These are phyloP conservation scores for Drosophila ohnishii DNA, from an alignment of 1,140 invertebrate genomes.

Conservation along the genomic window DNA sequence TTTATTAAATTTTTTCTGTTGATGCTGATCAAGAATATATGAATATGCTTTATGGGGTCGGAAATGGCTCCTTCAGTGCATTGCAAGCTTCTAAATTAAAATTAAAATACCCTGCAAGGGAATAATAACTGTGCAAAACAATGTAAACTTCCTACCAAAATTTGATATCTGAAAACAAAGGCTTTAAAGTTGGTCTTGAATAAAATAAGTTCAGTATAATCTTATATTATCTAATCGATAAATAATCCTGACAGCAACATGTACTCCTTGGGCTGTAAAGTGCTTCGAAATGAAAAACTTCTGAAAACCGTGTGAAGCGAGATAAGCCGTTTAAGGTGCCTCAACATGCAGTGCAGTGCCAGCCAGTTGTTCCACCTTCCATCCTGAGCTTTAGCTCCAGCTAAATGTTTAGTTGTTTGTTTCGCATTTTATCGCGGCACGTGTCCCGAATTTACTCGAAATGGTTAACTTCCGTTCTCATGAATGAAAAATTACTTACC, in stretches of 20 bases:
- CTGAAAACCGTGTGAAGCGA: slow-evolving; percentile 15
- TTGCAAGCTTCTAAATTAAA: too few species aligned
- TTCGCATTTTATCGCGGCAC: slow-evolving; percentile 52
- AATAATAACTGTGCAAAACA: too few species aligned
- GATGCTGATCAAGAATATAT: too few species aligned
- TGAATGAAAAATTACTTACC: slow-evolving; percentile 66
- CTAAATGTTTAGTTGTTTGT: slow-evolving; percentile 43
- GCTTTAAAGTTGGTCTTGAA: not conserved
- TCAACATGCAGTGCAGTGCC: not conserved
- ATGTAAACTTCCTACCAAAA: too few species aligned
- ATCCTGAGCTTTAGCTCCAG: slow-evolving; percentile 1
- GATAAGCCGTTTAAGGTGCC: slow-evolving; percentile 2
- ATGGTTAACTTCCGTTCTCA: slow-evolving; percentile 56
- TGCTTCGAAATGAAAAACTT: slow-evolving; percentile 15
- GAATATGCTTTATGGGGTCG: too few species aligned
- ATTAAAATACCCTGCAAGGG: too few species aligned
- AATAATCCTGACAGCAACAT: slow-evolving; percentile 4
- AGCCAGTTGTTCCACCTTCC: not conserved
- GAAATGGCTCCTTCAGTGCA: too few species aligned
- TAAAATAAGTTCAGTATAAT: not conserved
- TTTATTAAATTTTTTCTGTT: too few species aligned
- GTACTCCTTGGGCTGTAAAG: not conserved
- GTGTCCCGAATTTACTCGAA: slow-evolving; percentile 62
- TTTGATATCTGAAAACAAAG: not conserved
- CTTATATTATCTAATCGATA: slow-evolving; percentile 1